Evolutionary conservation across 2,888 invertebrate species (phyloP).

Genomic region (Sesia bembeciformis): DNA sequence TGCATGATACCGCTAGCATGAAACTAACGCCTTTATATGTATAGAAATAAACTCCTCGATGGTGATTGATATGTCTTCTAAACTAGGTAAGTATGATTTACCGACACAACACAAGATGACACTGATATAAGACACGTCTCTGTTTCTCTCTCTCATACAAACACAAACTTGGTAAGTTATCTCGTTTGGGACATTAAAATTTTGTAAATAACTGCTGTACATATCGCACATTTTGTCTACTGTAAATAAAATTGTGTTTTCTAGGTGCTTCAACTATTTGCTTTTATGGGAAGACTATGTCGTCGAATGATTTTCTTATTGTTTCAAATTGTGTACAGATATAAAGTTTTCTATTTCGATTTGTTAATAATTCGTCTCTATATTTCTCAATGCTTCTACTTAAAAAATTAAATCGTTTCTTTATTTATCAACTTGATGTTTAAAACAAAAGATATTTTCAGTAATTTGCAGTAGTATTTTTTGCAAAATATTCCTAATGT

Average conservation of each 20-base stretch:
- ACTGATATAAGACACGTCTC: background rate
- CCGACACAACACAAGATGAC: constrained; percentile 7
- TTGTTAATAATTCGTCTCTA: no score
- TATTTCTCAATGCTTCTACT: no score
- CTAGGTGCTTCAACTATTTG: constrained; percentile 22
- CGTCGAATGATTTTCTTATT: no score
- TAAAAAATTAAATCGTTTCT: no score
- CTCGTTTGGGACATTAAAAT: constrained; percentile 4
- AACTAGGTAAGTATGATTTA: constrained; percentile 34
- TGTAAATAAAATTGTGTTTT: constrained; percentile 28
- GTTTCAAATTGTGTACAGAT: no score
- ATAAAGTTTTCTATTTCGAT: no score
- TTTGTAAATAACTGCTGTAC: constrained; percentile 51
- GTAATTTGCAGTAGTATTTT: no score
- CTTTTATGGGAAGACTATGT: no score
- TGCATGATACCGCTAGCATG: constrained; percentile 32
- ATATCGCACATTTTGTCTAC: constrained; percentile 32
- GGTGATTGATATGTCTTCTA: constrained; percentile 4
- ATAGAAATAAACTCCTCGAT: constrained; percentile 8
- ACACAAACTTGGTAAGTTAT: constrained; percentile 20
- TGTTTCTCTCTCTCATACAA: background rate
- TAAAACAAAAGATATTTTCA: no score
- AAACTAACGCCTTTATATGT: constrained; percentile 20
- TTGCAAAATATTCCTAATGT: no score
- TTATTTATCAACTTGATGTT: no score